Conservation (phyloP, 2,113 vertebrate genomes). For the Taxidea taxus region DNA sequence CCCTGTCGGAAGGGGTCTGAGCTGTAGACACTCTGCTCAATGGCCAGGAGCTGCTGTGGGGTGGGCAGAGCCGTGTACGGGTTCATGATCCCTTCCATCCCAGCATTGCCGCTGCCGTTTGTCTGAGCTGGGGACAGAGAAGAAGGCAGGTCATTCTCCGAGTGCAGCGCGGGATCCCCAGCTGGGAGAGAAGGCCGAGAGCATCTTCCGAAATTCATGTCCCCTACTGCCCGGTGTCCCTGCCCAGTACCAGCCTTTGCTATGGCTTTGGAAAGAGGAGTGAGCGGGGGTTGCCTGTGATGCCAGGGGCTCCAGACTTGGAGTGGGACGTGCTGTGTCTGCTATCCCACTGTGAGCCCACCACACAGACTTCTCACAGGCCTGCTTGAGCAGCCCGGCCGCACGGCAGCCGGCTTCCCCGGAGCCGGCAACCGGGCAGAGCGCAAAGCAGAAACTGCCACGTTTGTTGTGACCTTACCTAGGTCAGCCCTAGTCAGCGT, state of each 20-base stretch:
- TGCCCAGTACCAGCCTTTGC: not conserved
- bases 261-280: not conserved
- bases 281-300: no score
- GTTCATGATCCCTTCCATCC: conserved; percentile 88
- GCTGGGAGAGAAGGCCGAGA: not conserved
- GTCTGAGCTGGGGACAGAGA: conserved; percentile 83
- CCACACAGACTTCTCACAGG: not conserved
- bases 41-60: conserved; percentile 87
- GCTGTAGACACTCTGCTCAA: conserved; percentile 90
- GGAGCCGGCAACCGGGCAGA: not conserved
- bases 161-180: rapidly evolving
- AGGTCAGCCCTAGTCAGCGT: not conserved
- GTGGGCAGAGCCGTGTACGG: conserved; percentile 88
- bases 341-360: rapidly evolving
- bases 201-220: rapidly evolving
- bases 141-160: rapidly evolving
- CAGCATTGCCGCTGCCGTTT: conserved; percentile 76
- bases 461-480: not conserved
- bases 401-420: not conserved
- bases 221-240: no score
- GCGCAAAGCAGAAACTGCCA: not conserved
- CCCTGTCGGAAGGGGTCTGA: conserved; percentile 95
- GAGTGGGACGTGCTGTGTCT: not conserved
- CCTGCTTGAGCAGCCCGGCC: not conserved
- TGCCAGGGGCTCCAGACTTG: not conserved